Evolutionary conservation across 2,113 vertebrate genomes (phyloP), one percentile per base, ranked within the genome.

Genomic region (Spea multiplicata): DNA sequence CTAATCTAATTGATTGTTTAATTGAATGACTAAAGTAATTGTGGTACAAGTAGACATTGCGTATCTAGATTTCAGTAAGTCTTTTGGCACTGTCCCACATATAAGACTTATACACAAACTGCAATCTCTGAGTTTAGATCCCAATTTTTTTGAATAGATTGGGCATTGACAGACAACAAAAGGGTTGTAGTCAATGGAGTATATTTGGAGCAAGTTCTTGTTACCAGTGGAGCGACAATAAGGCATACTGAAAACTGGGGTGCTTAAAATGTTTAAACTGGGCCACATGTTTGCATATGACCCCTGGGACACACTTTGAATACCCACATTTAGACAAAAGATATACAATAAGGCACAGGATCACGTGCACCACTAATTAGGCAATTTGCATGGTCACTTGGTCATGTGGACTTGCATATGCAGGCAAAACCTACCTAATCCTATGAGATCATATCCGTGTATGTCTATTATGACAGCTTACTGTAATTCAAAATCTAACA

Each of bases 41-140:
- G 65, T 66, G 17, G 65, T 45, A 44, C 65, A n/a, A 30, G 17
- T 66, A 46, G 17, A 66, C 17, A 45, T 66, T 13, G 65, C 65
- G 10, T 45, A 66, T 10, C 44, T 66, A 46, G 65, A 66, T 66
- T 66, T 66, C 44, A 66, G 65, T 66, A 66, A 66, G 44, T 5
- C 44, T 45, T 45, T 66, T 13, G 65, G 10, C 10, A 66, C 62
- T 30, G 62, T 65, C 30, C 3, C 65, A 4, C 65, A 66, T 66
- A 66, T 6, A 66, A 65, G 62, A n/a, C 62, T 65, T 16, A 65
- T 65, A 8, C 9, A 66, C 46, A 66, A 44, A 45, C 46, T 66
- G 44, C 55, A 16, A 66, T 12, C 9, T 12, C 12, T 30, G 5
- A n/a, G 16, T 3, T 13, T 66, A 7, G 44, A 66, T 46, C 13